phyloP scores from a whole-genome alignment of 1,140 invertebrate genomes.

The Chymomyza costata region DNA sequence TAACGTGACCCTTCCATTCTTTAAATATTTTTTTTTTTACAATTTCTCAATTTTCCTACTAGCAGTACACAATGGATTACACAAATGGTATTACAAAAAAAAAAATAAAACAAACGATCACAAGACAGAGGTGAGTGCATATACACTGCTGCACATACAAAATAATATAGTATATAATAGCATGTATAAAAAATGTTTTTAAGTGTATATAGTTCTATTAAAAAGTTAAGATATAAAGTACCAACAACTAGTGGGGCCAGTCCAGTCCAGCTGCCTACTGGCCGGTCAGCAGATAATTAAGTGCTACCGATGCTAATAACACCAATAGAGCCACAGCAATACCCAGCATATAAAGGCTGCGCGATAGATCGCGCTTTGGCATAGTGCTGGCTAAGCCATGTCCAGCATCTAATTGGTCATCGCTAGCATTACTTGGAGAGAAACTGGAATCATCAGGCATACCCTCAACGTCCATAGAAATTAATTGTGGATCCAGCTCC shows the following conservation, averaged over 20 bases:
- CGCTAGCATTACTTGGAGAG: slow-evolving; percentile 2
- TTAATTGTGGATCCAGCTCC: slow-evolving; percentile 53
- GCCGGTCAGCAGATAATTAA: slow-evolving; percentile 49
- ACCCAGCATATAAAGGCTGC: slow-evolving; percentile 64
- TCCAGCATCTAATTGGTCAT: slow-evolving; percentile 17
- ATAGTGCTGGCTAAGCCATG: slow-evolving; percentile 40
- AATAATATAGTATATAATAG: too few relatives aligned
- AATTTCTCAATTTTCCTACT: slow-evolving; percentile 44
- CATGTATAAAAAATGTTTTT: slow-evolving; percentile 38
- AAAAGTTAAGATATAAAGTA: slow-evolving; percentile 19
- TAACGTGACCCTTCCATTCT: slow-evolving; percentile 52
- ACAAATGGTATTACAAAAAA: slow-evolving; percentile 51
- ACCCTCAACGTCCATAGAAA: slow-evolving; percentile 52
- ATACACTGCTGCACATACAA: slow-evolving; percentile 38
- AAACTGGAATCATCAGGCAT: slow-evolving; percentile 56
- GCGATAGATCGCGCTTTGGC: slow-evolving; percentile 58
- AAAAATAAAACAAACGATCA: slow-evolving; percentile 68
- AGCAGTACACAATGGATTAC: slow-evolving; percentile 57
- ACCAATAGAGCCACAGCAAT: slow-evolving; percentile 61
- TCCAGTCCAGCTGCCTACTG: slow-evolving; percentile 12
- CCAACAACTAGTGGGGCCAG: background rate
- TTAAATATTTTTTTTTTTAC: slow-evolving; percentile 1
- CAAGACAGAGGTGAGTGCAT: slow-evolving; percentile 49
- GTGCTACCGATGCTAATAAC: slow-evolving; percentile 48
- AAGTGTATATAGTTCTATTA: slow-evolving; percentile 31